These are phyloP conservation scores for Girardinichthys multiradiatus DNA, from an alignment of 2,113 vertebrate genomes.

Conservation along the genomic window DNA sequence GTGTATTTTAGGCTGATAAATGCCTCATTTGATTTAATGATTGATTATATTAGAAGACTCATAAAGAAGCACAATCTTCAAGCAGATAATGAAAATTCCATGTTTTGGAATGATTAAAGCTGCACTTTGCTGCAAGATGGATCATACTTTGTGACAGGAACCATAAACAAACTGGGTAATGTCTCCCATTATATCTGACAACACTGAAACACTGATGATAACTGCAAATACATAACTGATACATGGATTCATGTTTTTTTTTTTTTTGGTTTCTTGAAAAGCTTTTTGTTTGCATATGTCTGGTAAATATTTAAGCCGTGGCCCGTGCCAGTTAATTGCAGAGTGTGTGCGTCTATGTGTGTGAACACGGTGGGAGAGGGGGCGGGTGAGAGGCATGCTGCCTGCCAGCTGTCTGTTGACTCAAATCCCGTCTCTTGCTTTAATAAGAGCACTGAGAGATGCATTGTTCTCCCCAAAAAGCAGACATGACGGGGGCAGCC, in stretches of 20 bases:
- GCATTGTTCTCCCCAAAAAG: constrained; percentile 83
- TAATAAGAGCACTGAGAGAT: constrained; percentile 77
- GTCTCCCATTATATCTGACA: not conserved
- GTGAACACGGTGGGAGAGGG: constrained; percentile 58
- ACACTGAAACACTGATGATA: not conserved
- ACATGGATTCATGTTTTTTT: constrained; percentile 32
- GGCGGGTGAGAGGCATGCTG: constrained; percentile 71
- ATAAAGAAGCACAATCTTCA: no score
- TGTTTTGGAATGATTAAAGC: not conserved
- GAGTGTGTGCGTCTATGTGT: constrained; percentile 67
- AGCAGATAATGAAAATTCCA: not conserved
- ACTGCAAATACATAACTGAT: constrained; percentile 26
- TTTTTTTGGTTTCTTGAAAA: constrained; percentile 50
- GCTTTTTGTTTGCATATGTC: constrained; percentile 70
- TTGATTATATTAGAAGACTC: not conserved
- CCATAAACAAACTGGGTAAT: not conserved
- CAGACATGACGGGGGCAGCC: constrained; percentile 77
- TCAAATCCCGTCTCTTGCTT: constrained; percentile 74
- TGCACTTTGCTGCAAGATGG: not conserved
- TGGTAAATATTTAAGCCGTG: constrained; percentile 80
- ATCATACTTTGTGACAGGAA: not conserved
- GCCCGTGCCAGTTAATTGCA: constrained; percentile 80
- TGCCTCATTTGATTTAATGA: not conserved
- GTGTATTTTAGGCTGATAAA: not conserved
- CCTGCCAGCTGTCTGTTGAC: constrained; percentile 81